phyloP scores from a whole-genome alignment of 2,113 vertebrate species.

The Sturnus vulgaris region DNA sequence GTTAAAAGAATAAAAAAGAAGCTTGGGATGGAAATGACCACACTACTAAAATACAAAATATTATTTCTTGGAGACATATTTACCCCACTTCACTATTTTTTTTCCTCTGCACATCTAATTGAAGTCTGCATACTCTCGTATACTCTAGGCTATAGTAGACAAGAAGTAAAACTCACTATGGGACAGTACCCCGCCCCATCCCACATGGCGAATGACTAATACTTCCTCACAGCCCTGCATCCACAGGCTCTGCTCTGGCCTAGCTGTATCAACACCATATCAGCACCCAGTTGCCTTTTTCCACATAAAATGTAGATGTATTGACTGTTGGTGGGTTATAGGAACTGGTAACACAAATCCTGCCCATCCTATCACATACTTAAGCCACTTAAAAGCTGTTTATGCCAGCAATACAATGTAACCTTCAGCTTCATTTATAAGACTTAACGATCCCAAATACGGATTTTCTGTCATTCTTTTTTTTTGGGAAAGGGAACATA shows the following conservation, averaged over 20 bases:
- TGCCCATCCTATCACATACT: background rate
- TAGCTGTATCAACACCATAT: background rate
- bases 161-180: background rate
- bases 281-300: background rate
- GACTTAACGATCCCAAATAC: background rate
- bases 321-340: background rate
- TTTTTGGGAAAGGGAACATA: background rate
- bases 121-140: background rate
- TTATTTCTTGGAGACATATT: background rate
- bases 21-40: background rate
- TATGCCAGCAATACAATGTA: background rate
- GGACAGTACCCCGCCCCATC: background rate
- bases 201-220: background rate
- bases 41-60: background rate
- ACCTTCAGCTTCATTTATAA: background rate
- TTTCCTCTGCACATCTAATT: background rate
- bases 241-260: background rate
- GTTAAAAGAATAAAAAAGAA: constrained; percentile 45
- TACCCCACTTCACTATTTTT: background rate
- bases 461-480: background rate
- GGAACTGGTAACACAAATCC: background rate
- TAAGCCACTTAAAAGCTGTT: background rate
- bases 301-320: background rate
- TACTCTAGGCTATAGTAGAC: background rate
- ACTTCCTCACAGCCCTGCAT: background rate